A percentile compares a stretch with the other conserved stretches of the same genome.
These are phyloP conservation scores for Crambe crambe DNA, from an alignment of 37 sponge, comb jelly and placozoan species.

Conservation along the genomic window DNA sequence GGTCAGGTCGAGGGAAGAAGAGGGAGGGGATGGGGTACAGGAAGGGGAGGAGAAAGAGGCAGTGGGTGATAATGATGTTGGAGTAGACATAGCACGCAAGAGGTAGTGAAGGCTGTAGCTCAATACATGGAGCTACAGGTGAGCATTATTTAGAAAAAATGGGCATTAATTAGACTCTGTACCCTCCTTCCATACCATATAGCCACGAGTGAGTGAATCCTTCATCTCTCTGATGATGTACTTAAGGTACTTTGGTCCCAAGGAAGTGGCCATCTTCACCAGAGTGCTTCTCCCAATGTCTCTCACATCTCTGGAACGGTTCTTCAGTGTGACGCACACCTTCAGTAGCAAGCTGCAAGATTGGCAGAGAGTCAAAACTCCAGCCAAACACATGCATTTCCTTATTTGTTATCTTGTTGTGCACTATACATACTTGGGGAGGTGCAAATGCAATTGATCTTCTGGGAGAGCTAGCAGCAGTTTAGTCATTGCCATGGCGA, in stretches of 20 bases:
- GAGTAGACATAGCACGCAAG: constrained; percentile 56
- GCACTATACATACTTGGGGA: constrained; percentile 65
- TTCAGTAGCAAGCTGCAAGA: constrained; percentile 72
- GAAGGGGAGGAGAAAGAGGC: constrained; percentile 19
- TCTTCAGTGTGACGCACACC: constrained; percentile 76
- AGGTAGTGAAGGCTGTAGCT: constrained; percentile 76
- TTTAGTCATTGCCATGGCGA: constrained; percentile 89
- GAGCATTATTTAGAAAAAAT: background rate
- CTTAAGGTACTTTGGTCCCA: constrained; percentile 73
- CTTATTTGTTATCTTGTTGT: no score
- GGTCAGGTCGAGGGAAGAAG: constrained; percentile 22
- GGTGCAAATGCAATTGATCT: constrained; percentile 51
- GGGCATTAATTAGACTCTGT: background rate
- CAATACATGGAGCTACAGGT: constrained; percentile 81
- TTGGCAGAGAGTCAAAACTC: no score
- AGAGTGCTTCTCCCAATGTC: constrained; percentile 74
- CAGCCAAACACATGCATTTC: no score
- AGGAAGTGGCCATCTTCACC: constrained; percentile 74
- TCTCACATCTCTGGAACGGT: constrained; percentile 65
- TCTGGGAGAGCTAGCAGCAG: constrained; percentile 78
- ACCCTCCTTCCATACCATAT: constrained; percentile 60
- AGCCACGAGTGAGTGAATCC: constrained; percentile 76
- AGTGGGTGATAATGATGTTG: background rate
- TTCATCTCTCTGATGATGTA: constrained; percentile 85
- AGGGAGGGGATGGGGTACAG: constrained; percentile 43